Evolutionary conservation across 2,888 invertebrate species (phyloP).

Genomic region (Merodon equestris): DNA sequence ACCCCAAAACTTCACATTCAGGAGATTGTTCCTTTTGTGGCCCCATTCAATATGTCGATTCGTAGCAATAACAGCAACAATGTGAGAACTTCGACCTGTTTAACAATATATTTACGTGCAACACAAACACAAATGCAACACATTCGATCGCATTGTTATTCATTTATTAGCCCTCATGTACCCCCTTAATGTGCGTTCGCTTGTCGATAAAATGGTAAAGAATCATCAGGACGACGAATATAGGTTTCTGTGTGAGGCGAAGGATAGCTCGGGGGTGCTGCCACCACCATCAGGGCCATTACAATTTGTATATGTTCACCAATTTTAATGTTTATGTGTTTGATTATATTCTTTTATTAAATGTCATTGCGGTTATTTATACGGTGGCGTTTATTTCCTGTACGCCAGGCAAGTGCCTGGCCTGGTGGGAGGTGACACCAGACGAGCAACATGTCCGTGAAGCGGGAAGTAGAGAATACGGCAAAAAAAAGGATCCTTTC

Average conservation of each 20-base stretch:
- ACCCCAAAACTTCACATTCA: constrained; percentile 31
- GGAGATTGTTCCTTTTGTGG: constrained; percentile 44
- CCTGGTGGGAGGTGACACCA: no score
- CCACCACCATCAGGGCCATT: constrained; percentile 24
- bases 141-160: constrained; percentile 56
- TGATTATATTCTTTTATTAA: constrained; percentile 65
- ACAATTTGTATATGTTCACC: constrained; percentile 55
- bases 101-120: constrained; percentile 64
- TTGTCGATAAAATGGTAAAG: constrained; percentile 36
- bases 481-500: constrained; percentile 39
- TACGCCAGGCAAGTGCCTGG: no score
- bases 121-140: constrained; percentile 32
- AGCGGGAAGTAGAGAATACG: no score
- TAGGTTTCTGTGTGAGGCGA: background rate
- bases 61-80: constrained; percentile 58
- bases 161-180: constrained; percentile 57
- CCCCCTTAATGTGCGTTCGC: constrained; percentile 53
- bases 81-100: constrained; percentile 60
- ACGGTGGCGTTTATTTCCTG: constrained; percentile 33
- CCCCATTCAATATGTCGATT: constrained; percentile 61
- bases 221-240: constrained; percentile 30
- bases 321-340: constrained; percentile 63
- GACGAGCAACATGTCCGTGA: no score
- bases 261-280: background rate
- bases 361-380: constrained; percentile 62